Evolutionary conservation across 2,113 vertebrate genomes (phyloP).

Genomic region (Clarias magur): DNA sequence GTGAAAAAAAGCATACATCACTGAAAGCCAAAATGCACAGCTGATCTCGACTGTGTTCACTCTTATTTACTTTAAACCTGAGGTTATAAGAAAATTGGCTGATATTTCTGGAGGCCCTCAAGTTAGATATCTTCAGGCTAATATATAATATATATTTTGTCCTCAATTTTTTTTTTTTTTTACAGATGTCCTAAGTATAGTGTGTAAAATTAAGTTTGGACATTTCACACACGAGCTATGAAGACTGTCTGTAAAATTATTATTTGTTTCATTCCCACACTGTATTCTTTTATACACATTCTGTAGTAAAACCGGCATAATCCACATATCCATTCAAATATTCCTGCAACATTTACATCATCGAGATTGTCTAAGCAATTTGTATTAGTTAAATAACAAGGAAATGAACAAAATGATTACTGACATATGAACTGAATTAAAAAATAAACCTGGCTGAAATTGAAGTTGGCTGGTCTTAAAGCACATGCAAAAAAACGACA

Average conservation of each 20-base stretch:
- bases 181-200: background rate
- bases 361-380: no score
- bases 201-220: background rate
- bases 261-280: no score
- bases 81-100: background rate
- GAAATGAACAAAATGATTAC: background rate
- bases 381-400: no score
- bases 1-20: background rate
- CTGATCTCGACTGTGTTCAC: background rate
- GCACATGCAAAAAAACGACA: background rate
- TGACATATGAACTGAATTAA: background rate
- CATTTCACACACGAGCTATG: background rate
- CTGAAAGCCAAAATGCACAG: background rate
- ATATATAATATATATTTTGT: background rate
- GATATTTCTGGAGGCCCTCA: background rate
- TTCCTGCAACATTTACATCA: background rate
- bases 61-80: background rate
- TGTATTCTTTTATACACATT: no score
- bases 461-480: background rate
- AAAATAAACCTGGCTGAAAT: no score
- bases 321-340: background rate
- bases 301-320: background rate
- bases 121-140: background rate
- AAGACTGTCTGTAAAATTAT: background rate
- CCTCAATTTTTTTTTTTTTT: background rate